Conservation (phyloP, 2,113 vertebrate genomes). For the Prunella fulvescens region DNA sequence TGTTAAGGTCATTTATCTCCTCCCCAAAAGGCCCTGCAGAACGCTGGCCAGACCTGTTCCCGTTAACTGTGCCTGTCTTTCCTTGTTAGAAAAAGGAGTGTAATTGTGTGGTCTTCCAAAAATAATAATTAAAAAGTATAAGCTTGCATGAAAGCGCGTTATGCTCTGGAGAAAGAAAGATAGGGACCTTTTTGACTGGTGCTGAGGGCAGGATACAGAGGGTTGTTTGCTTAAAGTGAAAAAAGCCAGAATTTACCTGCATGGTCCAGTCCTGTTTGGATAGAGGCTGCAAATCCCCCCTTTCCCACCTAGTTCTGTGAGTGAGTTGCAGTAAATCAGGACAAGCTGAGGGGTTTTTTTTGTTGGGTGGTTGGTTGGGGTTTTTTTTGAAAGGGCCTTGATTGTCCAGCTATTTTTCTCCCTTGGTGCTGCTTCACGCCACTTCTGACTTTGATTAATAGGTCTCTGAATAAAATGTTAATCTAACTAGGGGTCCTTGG, state of each 20-base stretch:
- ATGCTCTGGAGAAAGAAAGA: constrained; percentile 39
- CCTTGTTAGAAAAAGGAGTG: constrained; percentile 42
- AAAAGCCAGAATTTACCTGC: constrained; percentile 60
- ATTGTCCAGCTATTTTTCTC: constrained; percentile 50
- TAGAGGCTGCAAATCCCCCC: constrained; percentile 10
- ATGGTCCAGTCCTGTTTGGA: constrained; percentile 7
- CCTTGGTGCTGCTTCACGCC: constrained; percentile 54
- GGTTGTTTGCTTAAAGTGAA: constrained; percentile 53
- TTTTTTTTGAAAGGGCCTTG: neutral
- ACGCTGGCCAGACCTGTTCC: constrained; percentile 64
- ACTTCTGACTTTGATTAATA: constrained; percentile 81
- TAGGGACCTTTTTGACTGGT: constrained; percentile 52
- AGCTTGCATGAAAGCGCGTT: neutral
- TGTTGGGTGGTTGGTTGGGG: neutral
- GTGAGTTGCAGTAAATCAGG: constrained; percentile 30
- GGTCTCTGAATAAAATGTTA: constrained; percentile 74
- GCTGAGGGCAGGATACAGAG: neutral
- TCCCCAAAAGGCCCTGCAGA: constrained; percentile 57
- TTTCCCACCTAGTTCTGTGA: neutral
- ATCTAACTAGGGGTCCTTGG: constrained; percentile 56
- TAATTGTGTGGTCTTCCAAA: constrained; percentile 16
- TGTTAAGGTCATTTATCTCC: neutral
- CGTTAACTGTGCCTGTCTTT: constrained; percentile 23
- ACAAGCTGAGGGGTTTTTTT: neutral
- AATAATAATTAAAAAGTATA: constrained; percentile 56